A percentile compares a stretch with the other conserved stretches of the same genome.
Conservation (phyloP, 2,888 invertebrate genomes). For the Eupithecia subfuscata region DNA sequence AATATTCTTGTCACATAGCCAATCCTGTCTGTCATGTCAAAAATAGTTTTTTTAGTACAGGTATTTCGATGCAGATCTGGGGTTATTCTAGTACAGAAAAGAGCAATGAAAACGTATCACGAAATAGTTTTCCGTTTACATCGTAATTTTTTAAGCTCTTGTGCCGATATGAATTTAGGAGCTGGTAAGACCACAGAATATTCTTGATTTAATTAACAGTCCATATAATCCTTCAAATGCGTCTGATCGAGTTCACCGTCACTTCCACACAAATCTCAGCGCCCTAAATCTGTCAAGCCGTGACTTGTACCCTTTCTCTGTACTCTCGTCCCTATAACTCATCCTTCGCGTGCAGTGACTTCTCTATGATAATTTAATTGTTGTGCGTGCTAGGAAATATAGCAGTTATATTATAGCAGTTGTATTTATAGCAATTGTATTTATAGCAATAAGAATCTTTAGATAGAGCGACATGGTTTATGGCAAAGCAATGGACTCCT, state of each 20-base stretch:
- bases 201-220: neutral
- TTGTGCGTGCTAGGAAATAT: conserved; percentile 73
- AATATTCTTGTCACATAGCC: too few relatives aligned
- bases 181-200: neutral
- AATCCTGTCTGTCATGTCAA: neutral
- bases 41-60: neutral
- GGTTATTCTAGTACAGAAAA: neutral
- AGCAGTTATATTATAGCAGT: conserved; percentile 48
- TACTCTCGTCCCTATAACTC: conserved; percentile 69
- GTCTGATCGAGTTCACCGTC: neutral
- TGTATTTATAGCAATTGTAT: conserved; percentile 24
- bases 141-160: neutral
- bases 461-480: conserved; percentile 45
- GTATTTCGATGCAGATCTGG: neutral
- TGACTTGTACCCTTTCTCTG: conserved; percentile 46
- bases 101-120: neutral
- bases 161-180: neutral
- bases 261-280: neutral
- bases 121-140: neutral
- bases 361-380: conserved; percentile 83
- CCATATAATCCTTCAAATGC: neutral
- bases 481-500: conserved; percentile 34
- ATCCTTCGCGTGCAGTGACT: conserved; percentile 77
- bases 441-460: conserved; percentile 43
- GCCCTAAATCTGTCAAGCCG: conserved; percentile 24